Conservation (phyloP, 2,113 vertebrate genomes). For the Tachycineta bicolor region DNA sequence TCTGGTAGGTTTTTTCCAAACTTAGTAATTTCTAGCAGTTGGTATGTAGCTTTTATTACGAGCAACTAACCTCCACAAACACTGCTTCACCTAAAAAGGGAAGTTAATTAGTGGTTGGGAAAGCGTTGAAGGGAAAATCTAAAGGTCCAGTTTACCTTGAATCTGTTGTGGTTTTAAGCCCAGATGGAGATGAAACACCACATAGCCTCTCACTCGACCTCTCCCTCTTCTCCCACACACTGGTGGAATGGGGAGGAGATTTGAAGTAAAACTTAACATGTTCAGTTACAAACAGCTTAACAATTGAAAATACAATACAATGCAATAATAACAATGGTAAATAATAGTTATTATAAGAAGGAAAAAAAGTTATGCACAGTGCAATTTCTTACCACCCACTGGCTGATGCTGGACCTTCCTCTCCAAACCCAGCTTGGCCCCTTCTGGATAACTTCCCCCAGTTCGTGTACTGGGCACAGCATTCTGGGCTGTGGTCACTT, state of each 20-base stretch:
- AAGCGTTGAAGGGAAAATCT: neutral
- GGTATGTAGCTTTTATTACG: neutral
- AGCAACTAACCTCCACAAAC: neutral
- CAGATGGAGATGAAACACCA: neutral
- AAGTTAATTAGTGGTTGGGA: neutral
- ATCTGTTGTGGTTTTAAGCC: neutral
- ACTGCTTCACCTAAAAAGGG: neutral
- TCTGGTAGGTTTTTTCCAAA: neutral
- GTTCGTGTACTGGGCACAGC: neutral
- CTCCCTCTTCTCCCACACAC: neutral
- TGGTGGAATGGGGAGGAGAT: neutral
- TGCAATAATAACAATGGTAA: fast-evolving
- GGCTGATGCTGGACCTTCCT: neutral
- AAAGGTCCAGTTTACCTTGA: neutral
- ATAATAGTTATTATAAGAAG: neutral
- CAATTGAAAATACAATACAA: neutral
- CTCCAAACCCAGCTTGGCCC: neutral
- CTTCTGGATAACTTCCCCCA: neutral
- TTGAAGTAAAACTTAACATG: neutral
- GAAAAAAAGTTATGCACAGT: neutral
- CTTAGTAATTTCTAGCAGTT: neutral
- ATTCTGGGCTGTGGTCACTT: no score
- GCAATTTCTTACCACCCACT: neutral
- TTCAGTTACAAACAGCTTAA: neutral
- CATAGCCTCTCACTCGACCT: neutral